phyloP scores from a whole-genome alignment of 2,797 vertebrate genomes.

The Enteromius thamalakanensis region DNA sequence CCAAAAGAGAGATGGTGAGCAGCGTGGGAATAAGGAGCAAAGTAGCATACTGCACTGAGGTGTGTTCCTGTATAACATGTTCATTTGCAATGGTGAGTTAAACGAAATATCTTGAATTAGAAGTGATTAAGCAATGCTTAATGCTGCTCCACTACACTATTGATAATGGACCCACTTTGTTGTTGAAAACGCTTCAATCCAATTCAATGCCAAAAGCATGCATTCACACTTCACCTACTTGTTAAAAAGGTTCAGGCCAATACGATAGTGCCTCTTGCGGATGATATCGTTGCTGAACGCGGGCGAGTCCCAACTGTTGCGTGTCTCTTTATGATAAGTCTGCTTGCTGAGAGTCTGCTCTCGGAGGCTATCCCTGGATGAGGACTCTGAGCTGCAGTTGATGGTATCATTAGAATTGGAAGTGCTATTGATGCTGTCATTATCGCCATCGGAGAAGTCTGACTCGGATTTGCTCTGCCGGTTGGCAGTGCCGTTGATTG shows the following conservation, averaged over 20 bases:
- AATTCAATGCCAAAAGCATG: background rate
- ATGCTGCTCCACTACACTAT: background rate
- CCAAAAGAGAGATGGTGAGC: background rate
- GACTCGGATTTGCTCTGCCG: constrained; percentile 97
- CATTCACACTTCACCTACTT: constrained; percentile 82
- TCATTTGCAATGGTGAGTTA: background rate
- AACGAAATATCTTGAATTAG: background rate
- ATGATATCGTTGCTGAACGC: constrained; percentile 97
- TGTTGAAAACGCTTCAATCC: background rate
- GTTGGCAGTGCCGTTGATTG: constrained; percentile 91
- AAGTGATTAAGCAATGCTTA: background rate
- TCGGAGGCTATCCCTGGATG: constrained; percentile 92
- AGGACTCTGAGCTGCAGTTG: constrained; percentile 97
- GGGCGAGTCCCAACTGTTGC: constrained; percentile 98
- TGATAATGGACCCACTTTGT: background rate
- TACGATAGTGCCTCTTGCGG: constrained; percentile 95
- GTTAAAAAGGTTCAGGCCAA: constrained; percentile 97
- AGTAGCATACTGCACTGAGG: background rate
- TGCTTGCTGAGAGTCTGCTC: constrained; percentile 97
- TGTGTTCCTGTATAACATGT: background rate
- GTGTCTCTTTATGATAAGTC: constrained; percentile 97
- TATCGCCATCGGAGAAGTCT: constrained; percentile 95
- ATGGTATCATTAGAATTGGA: constrained; percentile 98
- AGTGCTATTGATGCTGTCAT: constrained; percentile 97
- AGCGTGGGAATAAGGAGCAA: background rate